phyloP scores from a whole-genome alignment of 37 sponge, comb jelly and placozoan genomes.

The Ianthella basta region DNA sequence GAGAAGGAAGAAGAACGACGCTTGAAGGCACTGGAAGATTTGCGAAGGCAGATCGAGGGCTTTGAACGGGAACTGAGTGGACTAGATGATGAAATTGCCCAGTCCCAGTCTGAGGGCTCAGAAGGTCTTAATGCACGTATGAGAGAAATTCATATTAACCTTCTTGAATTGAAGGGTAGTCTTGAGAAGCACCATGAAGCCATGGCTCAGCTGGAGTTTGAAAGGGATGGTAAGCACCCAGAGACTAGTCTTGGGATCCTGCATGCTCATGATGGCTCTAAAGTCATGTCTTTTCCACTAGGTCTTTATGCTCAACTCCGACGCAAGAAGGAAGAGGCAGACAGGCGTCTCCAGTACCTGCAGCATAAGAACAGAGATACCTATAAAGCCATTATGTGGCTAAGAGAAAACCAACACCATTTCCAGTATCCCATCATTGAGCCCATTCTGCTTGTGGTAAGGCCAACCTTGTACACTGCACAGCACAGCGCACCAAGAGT shows the following conservation, averaged over 20 bases:
- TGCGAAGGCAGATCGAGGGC: conserved; percentile 61
- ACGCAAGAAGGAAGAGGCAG: conserved; percentile 68
- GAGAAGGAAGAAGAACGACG: conserved; percentile 61
- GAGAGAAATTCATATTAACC: conserved; percentile 22
- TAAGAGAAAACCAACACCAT: conserved; percentile 72
- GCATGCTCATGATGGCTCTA: not conserved
- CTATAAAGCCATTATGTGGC: conserved; percentile 86
- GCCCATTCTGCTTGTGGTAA: conserved; percentile 77
- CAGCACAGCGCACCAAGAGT: not conserved
- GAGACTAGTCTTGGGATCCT: not conserved
- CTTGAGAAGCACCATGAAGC: conserved; percentile 5
- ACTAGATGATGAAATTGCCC: conserved; percentile 34
- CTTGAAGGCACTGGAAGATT: conserved; percentile 32
- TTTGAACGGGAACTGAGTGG: conserved; percentile 42
- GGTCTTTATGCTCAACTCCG: conserved; percentile 57
- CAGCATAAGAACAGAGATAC: conserved; percentile 58
- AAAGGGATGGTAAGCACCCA: not conserved
- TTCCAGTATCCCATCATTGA: conserved; percentile 86
- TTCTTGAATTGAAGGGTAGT: not conserved
- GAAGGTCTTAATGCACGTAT: conserved; percentile 1
- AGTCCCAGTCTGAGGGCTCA: not conserved
- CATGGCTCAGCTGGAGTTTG: conserved; percentile 3
- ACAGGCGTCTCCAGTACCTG: conserved; percentile 71
- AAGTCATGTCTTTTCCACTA: not conserved
- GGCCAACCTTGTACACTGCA: not conserved